A percentile compares a stretch with the other conserved stretches of the same genome.
These are phyloP conservation scores for Ephydatia muelleri DNA, from an alignment of 37 sponge, comb jelly and placozoan species.

Conservation along the genomic window DNA sequence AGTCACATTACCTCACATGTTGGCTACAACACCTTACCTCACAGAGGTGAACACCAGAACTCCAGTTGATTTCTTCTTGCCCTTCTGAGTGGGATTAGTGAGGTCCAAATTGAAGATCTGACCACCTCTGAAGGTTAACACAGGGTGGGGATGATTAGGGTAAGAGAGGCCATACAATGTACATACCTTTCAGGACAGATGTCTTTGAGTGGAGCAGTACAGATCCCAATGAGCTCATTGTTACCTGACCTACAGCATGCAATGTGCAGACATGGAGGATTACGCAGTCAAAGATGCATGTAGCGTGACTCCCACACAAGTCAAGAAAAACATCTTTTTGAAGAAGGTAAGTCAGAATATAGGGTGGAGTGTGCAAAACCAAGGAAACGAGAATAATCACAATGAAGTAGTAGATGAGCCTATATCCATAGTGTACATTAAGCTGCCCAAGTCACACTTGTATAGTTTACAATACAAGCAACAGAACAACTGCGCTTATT, in stretches of 20 bases:
- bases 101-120: constrained; percentile 53
- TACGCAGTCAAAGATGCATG: too few relatives aligned
- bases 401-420: too few relatives aligned
- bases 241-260: constrained; percentile 69
- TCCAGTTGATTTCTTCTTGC: constrained; percentile 87
- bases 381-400: too few relatives aligned
- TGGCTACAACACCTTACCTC: constrained; percentile 34
- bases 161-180: neutral
- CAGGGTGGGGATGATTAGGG: neutral
- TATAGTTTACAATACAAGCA: too few relatives aligned
- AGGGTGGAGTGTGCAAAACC: too few relatives aligned
- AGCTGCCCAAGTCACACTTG: too few relatives aligned
- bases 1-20: neutral
- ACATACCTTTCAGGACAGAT: constrained; percentile 66
- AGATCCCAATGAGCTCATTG: constrained; percentile 78
- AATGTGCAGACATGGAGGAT: too few relatives aligned
- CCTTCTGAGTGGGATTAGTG: constrained; percentile 70
- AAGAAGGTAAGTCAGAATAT: too few relatives aligned
- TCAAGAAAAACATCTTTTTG: too few relatives aligned
- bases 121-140: constrained; percentile 55
- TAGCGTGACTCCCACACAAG: too few relatives aligned
- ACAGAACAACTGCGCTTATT: too few relatives aligned
- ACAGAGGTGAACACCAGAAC: constrained; percentile 57
- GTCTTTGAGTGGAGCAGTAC: constrained; percentile 59
- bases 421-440: too few relatives aligned